A percentile compares a stretch with the other conserved stretches of the same genome.
phyloP scores from a whole-genome alignment of 2,888 invertebrate species.

The Tribolium freemani region DNA sequence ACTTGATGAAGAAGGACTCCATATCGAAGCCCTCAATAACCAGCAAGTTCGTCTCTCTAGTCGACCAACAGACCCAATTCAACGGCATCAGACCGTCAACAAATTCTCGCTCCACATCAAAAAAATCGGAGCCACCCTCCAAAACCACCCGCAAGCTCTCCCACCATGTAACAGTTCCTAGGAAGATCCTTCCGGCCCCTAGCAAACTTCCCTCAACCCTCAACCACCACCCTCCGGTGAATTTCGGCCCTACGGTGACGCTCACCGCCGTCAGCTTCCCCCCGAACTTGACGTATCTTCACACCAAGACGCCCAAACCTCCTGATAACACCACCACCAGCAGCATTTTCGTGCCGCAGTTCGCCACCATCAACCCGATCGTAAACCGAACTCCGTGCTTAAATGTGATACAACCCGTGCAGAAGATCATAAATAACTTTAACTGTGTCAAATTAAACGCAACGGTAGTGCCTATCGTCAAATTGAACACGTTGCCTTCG shows the following conservation, averaged over 20 bases:
- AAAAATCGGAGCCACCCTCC: constrained; percentile 52
- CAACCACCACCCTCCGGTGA: constrained; percentile 55
- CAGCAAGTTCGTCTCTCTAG: constrained; percentile 55
- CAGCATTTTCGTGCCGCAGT: constrained; percentile 63
- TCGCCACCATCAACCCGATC: constrained; percentile 62
- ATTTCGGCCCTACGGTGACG: constrained; percentile 63
- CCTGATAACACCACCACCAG: constrained; percentile 57
- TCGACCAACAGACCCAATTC: constrained; percentile 59
- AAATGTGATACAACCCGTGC: constrained; percentile 63
- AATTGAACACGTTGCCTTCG: constrained; percentile 65
- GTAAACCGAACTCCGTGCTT: constrained; percentile 64
- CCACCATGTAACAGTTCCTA: constrained; percentile 60
- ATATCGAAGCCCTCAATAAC: constrained; percentile 43
- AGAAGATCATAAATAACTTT: constrained; percentile 65
- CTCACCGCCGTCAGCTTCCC: constrained; percentile 64
- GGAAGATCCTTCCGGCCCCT: constrained; percentile 67
- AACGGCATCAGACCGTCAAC: constrained; percentile 52
- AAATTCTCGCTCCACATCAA: constrained; percentile 60
- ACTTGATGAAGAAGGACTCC: constrained; percentile 60
- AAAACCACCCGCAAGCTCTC: constrained; percentile 56
- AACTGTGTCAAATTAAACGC: constrained; percentile 67
- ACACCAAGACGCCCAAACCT: constrained; percentile 65
- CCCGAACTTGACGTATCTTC: constrained; percentile 65
- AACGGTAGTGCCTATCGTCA: constrained; percentile 68
- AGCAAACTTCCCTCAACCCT: constrained; percentile 60